Evolutionary conservation across 2,888 invertebrate species (phyloP).

Genomic region (Ernsta delagoae): DNA sequence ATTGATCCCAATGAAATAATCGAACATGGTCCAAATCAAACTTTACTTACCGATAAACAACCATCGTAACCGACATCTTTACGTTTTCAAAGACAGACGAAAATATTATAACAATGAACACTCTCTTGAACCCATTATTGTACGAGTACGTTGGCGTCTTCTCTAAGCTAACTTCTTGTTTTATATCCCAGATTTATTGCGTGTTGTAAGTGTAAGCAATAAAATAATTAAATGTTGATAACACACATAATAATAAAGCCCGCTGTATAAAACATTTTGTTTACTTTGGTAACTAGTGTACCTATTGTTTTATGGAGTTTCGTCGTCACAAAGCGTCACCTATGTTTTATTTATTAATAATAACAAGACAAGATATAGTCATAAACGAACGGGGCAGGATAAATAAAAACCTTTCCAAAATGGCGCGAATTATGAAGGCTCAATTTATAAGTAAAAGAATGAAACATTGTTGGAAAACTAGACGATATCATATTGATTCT

Average conservation of each 20-base stretch:
- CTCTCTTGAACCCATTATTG: neutral
- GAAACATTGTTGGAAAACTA: too few species aligned
- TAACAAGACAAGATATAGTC: too few species aligned
- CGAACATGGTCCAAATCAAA: too few species aligned
- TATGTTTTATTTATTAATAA: too few species aligned
- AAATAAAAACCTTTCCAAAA: too few species aligned
- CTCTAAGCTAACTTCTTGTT: neutral
- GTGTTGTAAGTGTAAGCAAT: neutral
- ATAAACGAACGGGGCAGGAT: too few species aligned
- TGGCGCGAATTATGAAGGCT: too few species aligned
- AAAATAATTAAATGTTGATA: slow-evolving; percentile 8
- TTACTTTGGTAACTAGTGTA: neutral
- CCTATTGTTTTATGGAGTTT: neutral
- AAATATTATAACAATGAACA: neutral
- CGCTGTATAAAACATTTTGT: neutral
- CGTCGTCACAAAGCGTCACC: neutral
- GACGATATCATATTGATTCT: too few species aligned
- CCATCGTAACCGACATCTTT: neutral
- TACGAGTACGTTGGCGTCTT: neutral
- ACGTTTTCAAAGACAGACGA: neutral
- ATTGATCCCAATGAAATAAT: too few species aligned
- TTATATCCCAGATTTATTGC: neutral
- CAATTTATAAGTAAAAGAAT: too few species aligned
- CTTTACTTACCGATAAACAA: too few species aligned
- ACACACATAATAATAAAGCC: neutral